Evolutionary conservation across 2,797 vertebrate species (phyloP), one percentile per base, ranked within the genome.

Genomic region (Kryptolebias ocellatus): DNA sequence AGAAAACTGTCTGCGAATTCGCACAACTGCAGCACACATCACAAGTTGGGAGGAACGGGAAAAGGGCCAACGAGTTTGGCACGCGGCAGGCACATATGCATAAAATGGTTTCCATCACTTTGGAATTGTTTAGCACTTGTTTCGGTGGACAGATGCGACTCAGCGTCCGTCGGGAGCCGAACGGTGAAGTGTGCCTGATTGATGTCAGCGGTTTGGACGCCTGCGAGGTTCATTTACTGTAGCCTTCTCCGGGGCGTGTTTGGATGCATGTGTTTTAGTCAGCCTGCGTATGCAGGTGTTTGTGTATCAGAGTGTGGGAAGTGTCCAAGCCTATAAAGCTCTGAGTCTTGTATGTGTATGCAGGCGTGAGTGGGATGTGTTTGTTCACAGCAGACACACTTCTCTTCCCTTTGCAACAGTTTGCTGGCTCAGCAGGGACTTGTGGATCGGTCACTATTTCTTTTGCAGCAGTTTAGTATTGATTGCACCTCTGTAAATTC

Each of bases 191-290:
- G 60, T 83, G 86, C 72, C 72, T 90, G 90, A 90, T 90, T 89
- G 89, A 92, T 92, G 89, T 88, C 80, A 81, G 83, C 59, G 51
- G 79, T 89, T 87, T 87, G 80, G 86, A 88, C 17, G 83, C 68
- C 82, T 87, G 76, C 37, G 85, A 88, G 82, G 74, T 90, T 88
- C 89, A 89, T 90, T 91, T 91, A 84, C 83, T 79, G 81, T 80
- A 68, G 81, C 76, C 78, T 70, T 80, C 87, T 89, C 81, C 37
- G 49, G 85, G 70, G 79, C 66, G 67, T 63, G 75, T 91, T 78
- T 73, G 81, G 76, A 70, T 67, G 70, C 8, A 44, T 74, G 79
- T 12, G 11, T 70, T 71, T 88, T 60, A 47, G 49, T 83, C 76
- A 60, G 86, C 59, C 31, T 42, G 1, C 6, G 69, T 17, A 55